phyloP scores from a whole-genome alignment of 2,113 vertebrate species.

The Grammomys surdaster region DNA sequence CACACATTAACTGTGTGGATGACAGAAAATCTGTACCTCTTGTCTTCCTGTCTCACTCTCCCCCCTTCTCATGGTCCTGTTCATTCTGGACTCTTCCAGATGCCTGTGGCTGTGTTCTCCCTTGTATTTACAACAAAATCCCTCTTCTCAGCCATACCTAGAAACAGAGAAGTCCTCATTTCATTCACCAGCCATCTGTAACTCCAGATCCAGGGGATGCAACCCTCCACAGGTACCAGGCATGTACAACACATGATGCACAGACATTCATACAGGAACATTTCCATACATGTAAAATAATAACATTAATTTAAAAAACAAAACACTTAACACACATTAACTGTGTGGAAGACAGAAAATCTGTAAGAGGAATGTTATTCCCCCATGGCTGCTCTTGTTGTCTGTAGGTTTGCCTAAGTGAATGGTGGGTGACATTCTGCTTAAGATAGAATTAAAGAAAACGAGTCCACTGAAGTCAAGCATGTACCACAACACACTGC shows the following conservation, averaged over 20 bases:
- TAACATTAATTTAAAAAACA: background rate
- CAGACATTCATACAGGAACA: background rate
- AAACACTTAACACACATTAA: background rate
- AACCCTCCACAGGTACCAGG: background rate
- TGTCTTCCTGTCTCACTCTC: too few relatives aligned
- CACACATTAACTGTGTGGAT: too few relatives aligned
- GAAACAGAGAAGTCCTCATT: background rate
- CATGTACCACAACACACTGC: background rate
- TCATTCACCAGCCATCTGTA: background rate
- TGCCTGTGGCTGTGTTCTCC: background rate
- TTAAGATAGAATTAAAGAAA: background rate
- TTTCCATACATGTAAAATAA: too few relatives aligned
- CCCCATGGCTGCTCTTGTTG: background rate
- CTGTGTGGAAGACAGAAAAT: slow-evolving; percentile 3
- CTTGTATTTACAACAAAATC: background rate
- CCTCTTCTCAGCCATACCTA: background rate
- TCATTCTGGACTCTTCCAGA: background rate
- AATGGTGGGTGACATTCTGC: background rate
- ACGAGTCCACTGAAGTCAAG: background rate
- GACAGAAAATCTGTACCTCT: too few relatives aligned
- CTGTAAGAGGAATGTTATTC: background rate
- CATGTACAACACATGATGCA: background rate
- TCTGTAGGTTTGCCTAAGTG: background rate
- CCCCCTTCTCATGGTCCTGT: background rate
- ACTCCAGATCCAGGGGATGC: background rate